Base-by-base conservation (phyloP, 2,888 invertebrate species). In the Mythimna lalbum region DNA sequence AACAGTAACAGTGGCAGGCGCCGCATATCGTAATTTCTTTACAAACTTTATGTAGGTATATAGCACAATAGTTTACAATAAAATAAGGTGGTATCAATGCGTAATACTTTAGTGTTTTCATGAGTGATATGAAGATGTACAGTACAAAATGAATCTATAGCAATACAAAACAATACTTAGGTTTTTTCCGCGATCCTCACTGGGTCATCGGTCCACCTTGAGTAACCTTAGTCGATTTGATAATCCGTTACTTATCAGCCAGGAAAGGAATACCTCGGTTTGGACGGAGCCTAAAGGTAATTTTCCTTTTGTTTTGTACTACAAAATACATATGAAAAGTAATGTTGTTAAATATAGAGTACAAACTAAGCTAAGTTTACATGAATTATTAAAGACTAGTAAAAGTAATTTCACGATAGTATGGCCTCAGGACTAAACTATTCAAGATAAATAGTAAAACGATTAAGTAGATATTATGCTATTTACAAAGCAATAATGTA, bases 391-490 rank as follows among this genome's bases (percentile, higher is more conserved):
- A 43, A 56, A 87, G 92, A 92, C 92, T 92, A 92, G 90, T 85
- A 81, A 85, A 82, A 89, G 82, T 89, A 90, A 90, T 91, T 88
- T 88, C 86, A 88, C 84, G 82, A 73, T 61, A 88, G 89, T 94
- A 94, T 94, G 94, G 94, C 94, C 91, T 92, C 93, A 87, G 85
- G 86, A 83, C 71, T 81, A 78, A 81, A 73, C 80, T 81, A 85
- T 75, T 80, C 71, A 78, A 68, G 69, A 80, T 80, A 83, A 82
- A 83, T 80, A 78, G 69, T 73, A 76, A 60, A 57, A 74, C 19
- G n/a, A 76, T 31, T 68, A 82, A 72, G 69, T 76, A 81, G 12
- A 60, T 49, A 60, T 43, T 47, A 82, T 76, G 59, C 62, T 87
- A 86, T 86, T 76, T 87, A 89, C 88, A 89, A 87, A 86, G 87